phyloP scores from a whole-genome alignment of 2,888 invertebrate genomes.

The Mimumesa dahlbomi region DNA sequence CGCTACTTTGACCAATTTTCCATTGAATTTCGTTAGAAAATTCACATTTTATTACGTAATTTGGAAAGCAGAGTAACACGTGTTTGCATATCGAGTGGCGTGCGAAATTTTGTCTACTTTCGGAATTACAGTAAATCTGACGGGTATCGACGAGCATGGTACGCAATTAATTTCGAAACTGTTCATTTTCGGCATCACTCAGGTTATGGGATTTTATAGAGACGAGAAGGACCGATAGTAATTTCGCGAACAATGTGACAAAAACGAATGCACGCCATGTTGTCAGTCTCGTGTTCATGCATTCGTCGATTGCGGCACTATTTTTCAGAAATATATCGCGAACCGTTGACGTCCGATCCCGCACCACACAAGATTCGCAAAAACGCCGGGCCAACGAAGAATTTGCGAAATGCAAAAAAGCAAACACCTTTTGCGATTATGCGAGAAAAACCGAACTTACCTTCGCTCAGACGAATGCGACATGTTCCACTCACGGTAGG shows the following conservation, averaged over 20 bases:
- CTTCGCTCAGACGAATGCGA: constrained; percentile 90
- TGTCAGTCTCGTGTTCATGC: constrained; percentile 80
- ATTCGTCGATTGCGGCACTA: constrained; percentile 63
- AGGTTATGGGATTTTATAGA: not conserved
- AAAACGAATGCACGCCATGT: constrained; percentile 82
- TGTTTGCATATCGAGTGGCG: constrained; percentile 35
- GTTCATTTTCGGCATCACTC: not conserved
- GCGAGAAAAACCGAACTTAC: constrained; percentile 84
- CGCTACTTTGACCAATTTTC: not conserved
- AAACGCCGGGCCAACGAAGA: constrained; percentile 3
- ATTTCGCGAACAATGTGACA: constrained; percentile 67
- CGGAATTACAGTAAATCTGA: not conserved
- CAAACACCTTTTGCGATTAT: constrained; percentile 28
- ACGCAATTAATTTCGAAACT: not conserved
- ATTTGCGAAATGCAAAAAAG: constrained; percentile 12
- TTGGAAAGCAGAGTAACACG: constrained; percentile 44
- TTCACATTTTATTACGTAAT: constrained; percentile 57
- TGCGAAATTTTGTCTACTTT: not conserved
- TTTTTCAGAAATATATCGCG: constrained; percentile 40
- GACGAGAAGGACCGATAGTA: constrained; percentile 6
- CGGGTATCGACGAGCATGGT: not conserved
- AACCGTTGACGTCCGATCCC: constrained; percentile 3
- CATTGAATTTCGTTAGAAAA: constrained; percentile 2
- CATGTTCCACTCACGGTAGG: constrained; percentile 91
- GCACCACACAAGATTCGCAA: constrained; percentile 3